Base-by-base conservation (phyloP, 2,113 vertebrate genomes). In the Eublepharis macularius region DNA sequence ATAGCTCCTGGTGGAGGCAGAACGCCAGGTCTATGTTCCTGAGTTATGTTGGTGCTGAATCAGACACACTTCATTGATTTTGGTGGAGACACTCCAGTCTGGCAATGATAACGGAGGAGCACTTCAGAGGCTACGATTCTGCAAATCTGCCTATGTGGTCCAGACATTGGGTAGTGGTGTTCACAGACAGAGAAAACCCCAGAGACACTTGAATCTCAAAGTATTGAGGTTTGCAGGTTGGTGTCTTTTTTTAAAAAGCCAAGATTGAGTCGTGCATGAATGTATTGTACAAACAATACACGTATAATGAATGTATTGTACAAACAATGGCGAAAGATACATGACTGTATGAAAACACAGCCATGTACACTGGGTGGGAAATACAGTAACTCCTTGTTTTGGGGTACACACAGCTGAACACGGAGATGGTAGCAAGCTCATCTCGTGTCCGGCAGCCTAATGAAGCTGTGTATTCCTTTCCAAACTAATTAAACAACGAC, bases 1-100 rank as follows among this genome's bases (percentile, higher is more conserved):
- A 80, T 80, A 74, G 84, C 76, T 72, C 68, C 34, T 80, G 32
- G 68, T 73, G 72, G 82, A 85, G 39, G 41, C 84, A 86, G 41
- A 80, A 49, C 36, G 74, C 63, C 75, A 76, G 82, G 82, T 36
- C 41, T 29, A 12, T 19, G 43, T 14, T 49, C 24, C 69, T 41
- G 82, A 74, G 54, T 85, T 73, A 86, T 73, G 70, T 29, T 14
- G 69, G 24, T 73, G 84, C 69, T 65, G 43, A 75, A 65, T 49
- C 34, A 73, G 69, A 86, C 41, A 75, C 72, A 83, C 82, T 65
- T 65, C 77, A 49, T 47, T 74, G 76, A 45, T 73, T 74, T 73
- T 47, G 54, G 51, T 19, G 76, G 41, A 85, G 84, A 54, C 39
- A 49, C 69, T 80, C 68, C 77, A 86, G 69, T 66, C 45, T 65